These are phyloP conservation scores for Tromatobia lineatoria DNA, from an alignment of 2,888 invertebrate genomes.

Conservation along the genomic window DNA sequence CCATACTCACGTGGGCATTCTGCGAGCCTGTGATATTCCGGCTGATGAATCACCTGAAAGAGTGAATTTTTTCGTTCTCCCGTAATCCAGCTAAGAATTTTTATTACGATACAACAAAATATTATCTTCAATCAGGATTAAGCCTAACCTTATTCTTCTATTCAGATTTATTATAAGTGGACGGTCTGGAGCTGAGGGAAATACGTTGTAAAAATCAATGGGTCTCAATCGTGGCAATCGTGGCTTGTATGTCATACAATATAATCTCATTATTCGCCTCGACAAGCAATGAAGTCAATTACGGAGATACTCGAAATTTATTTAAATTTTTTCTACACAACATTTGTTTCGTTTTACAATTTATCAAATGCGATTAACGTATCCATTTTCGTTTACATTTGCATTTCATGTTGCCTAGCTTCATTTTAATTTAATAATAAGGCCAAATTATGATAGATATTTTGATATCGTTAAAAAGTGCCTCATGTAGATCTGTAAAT, in stretches of 20 bases:
- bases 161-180: too few relatives aligned
- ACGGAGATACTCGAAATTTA: not conserved
- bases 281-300: not conserved
- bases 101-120: not conserved
- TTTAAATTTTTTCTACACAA: not conserved
- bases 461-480: too few relatives aligned
- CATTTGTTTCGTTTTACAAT: not conserved
- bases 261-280: not conserved
- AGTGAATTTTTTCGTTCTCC: not conserved
- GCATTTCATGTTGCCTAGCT: too few relatives aligned
- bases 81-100: conserved; percentile 4
- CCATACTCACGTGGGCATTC: conserved; percentile 23
- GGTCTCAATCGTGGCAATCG: not conserved
- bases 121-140: not conserved
- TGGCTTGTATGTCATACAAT: not conserved
- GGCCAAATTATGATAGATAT: too few relatives aligned
- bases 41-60: too few relatives aligned
- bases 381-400: too few relatives aligned
- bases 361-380: too few relatives aligned
- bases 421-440: too few relatives aligned
- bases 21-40: not conserved
- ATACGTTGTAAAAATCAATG: not conserved
- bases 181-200: too few relatives aligned
- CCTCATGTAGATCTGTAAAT: too few relatives aligned
- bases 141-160: not conserved